phyloP scores from a whole-genome alignment of 2,797 vertebrate species.

The Sebastes umbrosus region DNA sequence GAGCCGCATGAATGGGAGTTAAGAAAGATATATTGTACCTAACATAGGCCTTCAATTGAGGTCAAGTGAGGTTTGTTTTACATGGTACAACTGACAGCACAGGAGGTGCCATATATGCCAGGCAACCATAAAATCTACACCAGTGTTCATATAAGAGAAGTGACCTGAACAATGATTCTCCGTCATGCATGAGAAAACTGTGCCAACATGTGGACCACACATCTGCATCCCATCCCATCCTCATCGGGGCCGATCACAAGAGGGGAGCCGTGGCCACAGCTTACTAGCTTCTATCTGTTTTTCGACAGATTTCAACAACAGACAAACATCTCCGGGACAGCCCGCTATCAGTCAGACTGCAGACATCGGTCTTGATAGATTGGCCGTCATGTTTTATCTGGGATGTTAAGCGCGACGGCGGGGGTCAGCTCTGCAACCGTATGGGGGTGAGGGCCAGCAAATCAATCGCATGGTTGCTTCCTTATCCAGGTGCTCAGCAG shows the following conservation, averaged over 20 bases:
- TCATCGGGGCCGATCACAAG: conserved; percentile 1
- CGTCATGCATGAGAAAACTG: conserved; percentile 26
- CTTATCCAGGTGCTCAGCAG: conserved; percentile 44
- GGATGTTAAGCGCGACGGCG: conserved; percentile 10
- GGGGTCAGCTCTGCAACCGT: conserved; percentile 38
- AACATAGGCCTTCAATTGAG: conserved; percentile 1
- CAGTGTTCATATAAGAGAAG: conserved; percentile 31
- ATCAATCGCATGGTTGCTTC: conserved; percentile 53
- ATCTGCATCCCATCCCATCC: conserved; percentile 42
- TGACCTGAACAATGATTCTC: conserved; percentile 18
- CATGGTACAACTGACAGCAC: conserved; percentile 3
- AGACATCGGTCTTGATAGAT: conserved; percentile 61
- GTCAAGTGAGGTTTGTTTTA: conserved; percentile 38
- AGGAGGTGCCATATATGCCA: neutral
- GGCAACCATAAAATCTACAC: conserved; percentile 21
- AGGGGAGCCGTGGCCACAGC: neutral
- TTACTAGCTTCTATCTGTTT: conserved; percentile 3
- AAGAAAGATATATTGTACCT: neutral
- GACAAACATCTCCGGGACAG: conserved; percentile 32
- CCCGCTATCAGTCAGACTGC: conserved; percentile 36
- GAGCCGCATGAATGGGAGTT: neutral
- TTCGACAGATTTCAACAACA: conserved; percentile 19
- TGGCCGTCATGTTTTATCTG: conserved; percentile 62
- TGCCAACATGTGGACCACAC: conserved; percentile 31
- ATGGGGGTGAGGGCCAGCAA: conserved; percentile 44